Evolutionary conservation across 2,113 vertebrate genomes (phyloP), one percentile per base, ranked within the genome.

Genomic region (Stegastes partitus): DNA sequence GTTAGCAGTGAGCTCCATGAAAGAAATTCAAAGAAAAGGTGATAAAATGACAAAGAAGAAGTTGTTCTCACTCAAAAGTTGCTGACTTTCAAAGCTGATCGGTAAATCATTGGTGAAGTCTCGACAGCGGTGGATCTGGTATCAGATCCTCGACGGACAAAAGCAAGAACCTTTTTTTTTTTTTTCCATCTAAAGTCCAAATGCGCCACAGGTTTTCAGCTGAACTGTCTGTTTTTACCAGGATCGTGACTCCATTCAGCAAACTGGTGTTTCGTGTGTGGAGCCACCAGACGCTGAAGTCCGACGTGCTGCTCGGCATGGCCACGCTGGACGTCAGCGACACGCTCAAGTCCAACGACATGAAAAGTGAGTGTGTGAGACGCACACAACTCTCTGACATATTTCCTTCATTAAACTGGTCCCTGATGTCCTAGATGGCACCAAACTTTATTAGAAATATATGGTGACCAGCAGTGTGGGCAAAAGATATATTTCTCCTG

Each of bases 231-330:
- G 34, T 69, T 25, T n/a, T 72, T 55, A 21, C 77, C 94, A 99
- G 98, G 91, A 99, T 99, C 9, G 97, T 99, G 78, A 98, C 97
- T 53, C 98, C 98, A 22, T 94, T 97, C 90, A 99, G 98, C 95
- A 97, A 96, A 92, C 93, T 99, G 88, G 91, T 93, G 86, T 99
- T 99, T 70, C 95, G 96, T 10, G 98, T 99, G 23, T 99, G 98
- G 98, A 99, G 97, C 94, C 97, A 99, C 92, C 98, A 99, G 84
- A 98, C 98, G 0, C 90, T 99, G 63, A 99, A 99, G 91, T 96
- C 98, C 2, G 98, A 99, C 68, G 94, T 97, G 77, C 87, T 99
- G 68, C 93, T 99, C 51, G 98, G 98, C 83, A 95, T 95, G 74
- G 97, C 98, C 84, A 93, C 92, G 25, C 92, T 99, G 91, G 96